A percentile compares a stretch with the other conserved stretches of the same genome.
These are phyloP conservation scores for Gopherus evgoodei DNA, from an alignment of 2,113 vertebrate genomes.

Conservation along the genomic window DNA sequence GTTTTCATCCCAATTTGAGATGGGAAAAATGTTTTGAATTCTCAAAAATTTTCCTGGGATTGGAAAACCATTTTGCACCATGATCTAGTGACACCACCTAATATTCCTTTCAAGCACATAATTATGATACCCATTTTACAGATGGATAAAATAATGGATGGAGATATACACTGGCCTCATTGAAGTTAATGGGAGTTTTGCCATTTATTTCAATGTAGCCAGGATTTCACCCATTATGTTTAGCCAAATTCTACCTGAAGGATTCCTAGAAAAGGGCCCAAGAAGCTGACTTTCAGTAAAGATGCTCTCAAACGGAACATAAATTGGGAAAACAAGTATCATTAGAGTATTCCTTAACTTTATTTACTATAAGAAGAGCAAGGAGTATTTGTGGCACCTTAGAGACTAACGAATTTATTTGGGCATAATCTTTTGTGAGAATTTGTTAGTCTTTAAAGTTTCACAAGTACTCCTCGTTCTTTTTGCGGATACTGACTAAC, in stretches of 20 bases:
- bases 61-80: not conserved
- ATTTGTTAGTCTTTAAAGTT: too few relatives aligned
- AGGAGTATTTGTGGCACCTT: too few relatives aligned
- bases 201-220: not conserved
- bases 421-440: too few relatives aligned
- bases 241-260: not conserved
- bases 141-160: not conserved
- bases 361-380: not conserved
- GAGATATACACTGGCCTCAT: not conserved
- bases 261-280: not conserved
- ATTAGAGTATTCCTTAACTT: not conserved
- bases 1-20: not conserved
- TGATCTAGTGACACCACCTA: not conserved
- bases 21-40: not conserved
- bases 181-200: not conserved
- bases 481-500: too few relatives aligned
- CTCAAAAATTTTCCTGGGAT: not conserved
- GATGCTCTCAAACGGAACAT: not conserved
- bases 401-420: too few relatives aligned
- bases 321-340: not conserved
- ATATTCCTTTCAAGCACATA: not conserved
- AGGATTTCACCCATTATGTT: not conserved
- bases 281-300: not conserved
- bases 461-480: too few relatives aligned
- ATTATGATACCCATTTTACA: not conserved